Conservation (phyloP, 2,113 vertebrate genomes). For the Vicugna pacos region DNA sequence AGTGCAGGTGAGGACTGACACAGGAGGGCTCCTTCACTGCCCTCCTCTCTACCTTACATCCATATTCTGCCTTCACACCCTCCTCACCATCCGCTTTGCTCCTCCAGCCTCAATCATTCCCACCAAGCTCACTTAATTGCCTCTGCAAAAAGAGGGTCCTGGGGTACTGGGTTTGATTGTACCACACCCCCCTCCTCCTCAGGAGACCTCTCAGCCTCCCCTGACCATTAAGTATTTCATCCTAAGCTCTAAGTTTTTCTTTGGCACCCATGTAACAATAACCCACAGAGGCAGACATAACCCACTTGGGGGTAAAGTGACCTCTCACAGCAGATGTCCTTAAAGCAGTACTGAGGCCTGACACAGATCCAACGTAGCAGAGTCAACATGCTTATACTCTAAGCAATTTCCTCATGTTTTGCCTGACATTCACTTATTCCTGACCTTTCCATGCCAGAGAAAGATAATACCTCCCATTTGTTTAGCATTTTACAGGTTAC, state of each 20-base stretch:
- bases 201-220: neutral
- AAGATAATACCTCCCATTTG: neutral
- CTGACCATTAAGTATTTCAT: neutral
- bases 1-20: neutral
- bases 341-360: neutral
- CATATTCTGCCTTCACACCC: neutral
- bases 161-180: neutral
- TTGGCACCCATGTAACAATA: neutral
- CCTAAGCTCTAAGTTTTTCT: neutral
- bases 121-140: neutral
- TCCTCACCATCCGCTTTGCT: neutral
- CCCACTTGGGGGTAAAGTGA: neutral
- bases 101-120: neutral
- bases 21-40: neutral
- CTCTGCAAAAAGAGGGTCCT: neutral
- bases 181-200: neutral
- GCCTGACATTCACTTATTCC: neutral
- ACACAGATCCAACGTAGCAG: neutral
- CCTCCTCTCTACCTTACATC: neutral
- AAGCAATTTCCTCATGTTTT: neutral
- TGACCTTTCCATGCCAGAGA: neutral
- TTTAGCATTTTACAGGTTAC: neutral
- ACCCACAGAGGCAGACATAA: neutral
- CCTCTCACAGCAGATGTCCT: neutral
- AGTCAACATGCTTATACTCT: neutral